phyloP scores from a whole-genome alignment of 2,113 vertebrate genomes.

The Bostrychus sinensis region DNA sequence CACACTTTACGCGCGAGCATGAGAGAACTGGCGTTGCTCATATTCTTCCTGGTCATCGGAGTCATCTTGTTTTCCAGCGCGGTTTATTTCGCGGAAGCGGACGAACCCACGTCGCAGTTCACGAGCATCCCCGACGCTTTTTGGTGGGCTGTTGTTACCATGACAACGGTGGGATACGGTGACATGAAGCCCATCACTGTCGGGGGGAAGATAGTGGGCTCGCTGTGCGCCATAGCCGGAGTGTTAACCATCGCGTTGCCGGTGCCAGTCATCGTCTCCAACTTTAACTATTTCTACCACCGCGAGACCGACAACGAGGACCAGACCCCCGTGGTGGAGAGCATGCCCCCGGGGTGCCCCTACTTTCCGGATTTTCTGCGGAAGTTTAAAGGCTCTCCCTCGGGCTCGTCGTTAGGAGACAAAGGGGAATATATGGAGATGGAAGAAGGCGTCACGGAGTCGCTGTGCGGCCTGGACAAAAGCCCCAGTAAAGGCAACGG shows the following conservation, averaged over 20 bases:
- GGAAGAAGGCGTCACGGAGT: constrained; percentile 97
- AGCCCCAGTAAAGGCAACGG: constrained; percentile 91
- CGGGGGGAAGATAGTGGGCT: constrained; percentile 98
- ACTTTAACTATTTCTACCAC: constrained; percentile 99
- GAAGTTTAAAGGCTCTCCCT: constrained; percentile 89
- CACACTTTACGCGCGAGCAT: constrained; percentile 97
- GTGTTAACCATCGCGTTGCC: constrained; percentile 98
- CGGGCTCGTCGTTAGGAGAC: constrained; percentile 92
- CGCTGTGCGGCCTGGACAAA: constrained; percentile 91
- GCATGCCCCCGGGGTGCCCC: constrained; percentile 88
- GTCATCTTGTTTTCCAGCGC: constrained; percentile 99
- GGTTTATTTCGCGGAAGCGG: constrained; percentile 97
- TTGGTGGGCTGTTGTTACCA: constrained; percentile 99
- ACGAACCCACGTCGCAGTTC: constrained; percentile 95
- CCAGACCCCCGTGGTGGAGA: constrained; percentile 87
- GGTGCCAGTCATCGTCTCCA: constrained; percentile 98
- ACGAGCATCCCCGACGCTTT: constrained; percentile 99
- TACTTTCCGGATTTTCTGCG: constrained; percentile 92
- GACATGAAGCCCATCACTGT: constrained; percentile 99
- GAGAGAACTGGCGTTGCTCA: constrained; percentile 96
- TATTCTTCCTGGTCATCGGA: constrained; percentile 98
- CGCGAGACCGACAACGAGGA: constrained; percentile 96
- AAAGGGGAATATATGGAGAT: constrained; percentile 98
- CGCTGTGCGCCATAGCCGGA: constrained; percentile 96
- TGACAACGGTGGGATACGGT: constrained; percentile 99